Evolutionary conservation across 1,140 invertebrate genomes (phyloP).

Genomic region (Phymorhynchus buccinoides): DNA sequence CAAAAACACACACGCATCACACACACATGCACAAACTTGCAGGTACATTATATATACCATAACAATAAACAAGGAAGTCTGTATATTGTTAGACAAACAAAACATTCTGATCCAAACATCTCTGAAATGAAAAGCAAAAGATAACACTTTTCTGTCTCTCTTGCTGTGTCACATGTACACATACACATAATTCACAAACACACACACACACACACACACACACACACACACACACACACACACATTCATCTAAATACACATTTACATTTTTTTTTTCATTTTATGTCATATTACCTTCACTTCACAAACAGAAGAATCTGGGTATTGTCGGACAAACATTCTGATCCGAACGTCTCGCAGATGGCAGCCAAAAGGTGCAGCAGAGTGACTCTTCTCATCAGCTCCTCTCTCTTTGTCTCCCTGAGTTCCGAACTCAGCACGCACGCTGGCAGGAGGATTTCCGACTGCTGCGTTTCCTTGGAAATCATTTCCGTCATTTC

Average conservation of each 20-base stretch:
- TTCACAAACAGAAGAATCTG: slow-evolving; percentile 64
- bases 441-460: slow-evolving; percentile 19
- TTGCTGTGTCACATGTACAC: too few species aligned
- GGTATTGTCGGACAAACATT: slow-evolving; percentile 53
- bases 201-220: background rate
- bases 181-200: background rate
- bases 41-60: too few species aligned
- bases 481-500: slow-evolving; percentile 54
- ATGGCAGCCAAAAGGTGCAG: slow-evolving; percentile 57
- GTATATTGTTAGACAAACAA: too few species aligned
- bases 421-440: slow-evolving; percentile 26
- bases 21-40: too few species aligned
- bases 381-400: slow-evolving; percentile 50
- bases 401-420: slow-evolving; percentile 18
- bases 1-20: slow-evolving; percentile 14
- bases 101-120: too few species aligned
- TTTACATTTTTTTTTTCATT: too few species aligned
- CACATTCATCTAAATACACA: background rate
- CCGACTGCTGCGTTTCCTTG: slow-evolving; percentile 30
- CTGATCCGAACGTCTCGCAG: slow-evolving; percentile 61
- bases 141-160: too few species aligned
- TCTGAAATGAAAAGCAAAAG: too few species aligned
- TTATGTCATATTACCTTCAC: slow-evolving; percentile 51
- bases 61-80: too few species aligned
- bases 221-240: background rate